phyloP scores from a whole-genome alignment of 2,797 vertebrate species.

The Xerus rutilus region DNA sequence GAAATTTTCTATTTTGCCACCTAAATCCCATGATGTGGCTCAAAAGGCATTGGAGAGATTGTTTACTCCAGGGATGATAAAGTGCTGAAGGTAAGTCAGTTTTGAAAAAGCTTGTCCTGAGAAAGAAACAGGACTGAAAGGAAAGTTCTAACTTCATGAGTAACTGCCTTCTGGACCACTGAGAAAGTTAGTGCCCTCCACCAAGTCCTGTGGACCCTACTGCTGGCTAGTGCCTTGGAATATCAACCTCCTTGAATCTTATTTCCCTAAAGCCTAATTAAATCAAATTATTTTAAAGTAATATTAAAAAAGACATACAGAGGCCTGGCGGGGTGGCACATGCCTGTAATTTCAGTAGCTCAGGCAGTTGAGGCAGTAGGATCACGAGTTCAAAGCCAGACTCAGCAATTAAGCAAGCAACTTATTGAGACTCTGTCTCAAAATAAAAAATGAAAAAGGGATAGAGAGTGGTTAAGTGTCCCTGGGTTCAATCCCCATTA shows the following conservation, averaged over 20 bases:
- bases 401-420: no score
- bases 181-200: neutral
- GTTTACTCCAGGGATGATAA: neutral
- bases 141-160: neutral
- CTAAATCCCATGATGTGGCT: neutral
- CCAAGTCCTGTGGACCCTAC: rapidly evolving
- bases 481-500: no score
- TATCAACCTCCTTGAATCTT: neutral
- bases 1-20: neutral
- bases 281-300: neutral
- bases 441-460: no score
- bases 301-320: neutral
- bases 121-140: neutral
- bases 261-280: neutral
- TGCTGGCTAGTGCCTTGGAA: neutral
- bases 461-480: no score
- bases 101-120: neutral
- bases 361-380: no score
- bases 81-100: neutral
- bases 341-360: no score
- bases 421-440: no score
- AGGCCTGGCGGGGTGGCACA: no score
- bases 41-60: neutral
- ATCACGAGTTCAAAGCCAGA: no score
- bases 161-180: neutral